Base-by-base conservation (phyloP, 1,140 invertebrate genomes). In the Lutraria rhynchaena region DNA sequence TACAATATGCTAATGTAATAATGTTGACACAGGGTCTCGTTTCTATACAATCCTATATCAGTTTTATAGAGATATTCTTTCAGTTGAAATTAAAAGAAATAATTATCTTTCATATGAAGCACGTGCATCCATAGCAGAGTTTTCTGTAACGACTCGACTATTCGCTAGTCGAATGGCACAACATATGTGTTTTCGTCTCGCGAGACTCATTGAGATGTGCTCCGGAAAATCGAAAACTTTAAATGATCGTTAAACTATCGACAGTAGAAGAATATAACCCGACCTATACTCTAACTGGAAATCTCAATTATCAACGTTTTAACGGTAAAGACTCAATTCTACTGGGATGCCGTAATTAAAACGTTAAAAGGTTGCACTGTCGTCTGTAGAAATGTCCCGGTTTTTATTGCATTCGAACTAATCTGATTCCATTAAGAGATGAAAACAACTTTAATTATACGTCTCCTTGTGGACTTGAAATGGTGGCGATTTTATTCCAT, bases 71-170 rank as follows among this genome's bases (percentile, higher is more conserved):
- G 71, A 75, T 75, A 75, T 75, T 75, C 71, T 35, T 58, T 75
- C 71, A 75, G 33, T 75, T 75, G 71, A 75, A 75, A 75, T 75
- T 75, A 75, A 75, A 75, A 75, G 71, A 75, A 75, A 75, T 75
- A 75, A 75, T 75, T 75, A 75, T 75, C 71, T 58, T 46, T n/a
- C 13, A 61, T 44, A 41, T 57, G 0, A 19, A 55, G 41, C 71
- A 75, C 71, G 71, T 75, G 71, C 71, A 61, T 27, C 27, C 29
- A 75, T 19, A 60, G 49, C 57, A 61, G 27, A 27, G 55, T 27
- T 75, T 75, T 60, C 71, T 29, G 57, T 58, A 60, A 58, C 31
- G 71, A 37, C 35, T 61, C 31, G 55, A 35, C 49, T 29, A 31
- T 58, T 46, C 41, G 57, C 35, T 49, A 49, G 35, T 35, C 37